A percentile compares a stretch with the other conserved stretches of the same genome.
phyloP scores from a whole-genome alignment of 2,113 vertebrate genomes.

The Regulus satrapa region DNA sequence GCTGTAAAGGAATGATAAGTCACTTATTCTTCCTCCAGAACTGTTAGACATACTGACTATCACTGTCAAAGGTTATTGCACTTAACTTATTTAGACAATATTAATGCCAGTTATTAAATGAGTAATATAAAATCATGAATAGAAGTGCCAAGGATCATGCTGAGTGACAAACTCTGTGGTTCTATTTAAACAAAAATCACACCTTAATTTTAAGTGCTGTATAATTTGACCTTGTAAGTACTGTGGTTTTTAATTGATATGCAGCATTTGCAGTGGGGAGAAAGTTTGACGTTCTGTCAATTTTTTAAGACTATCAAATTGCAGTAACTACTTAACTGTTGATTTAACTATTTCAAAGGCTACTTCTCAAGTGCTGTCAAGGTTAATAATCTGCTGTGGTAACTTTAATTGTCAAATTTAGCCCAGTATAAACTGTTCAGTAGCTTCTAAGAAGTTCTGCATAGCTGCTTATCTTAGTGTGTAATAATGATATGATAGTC shows the following conservation, averaged over 20 bases:
- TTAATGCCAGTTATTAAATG: neutral
- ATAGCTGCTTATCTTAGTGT: neutral
- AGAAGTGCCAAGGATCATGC: neutral
- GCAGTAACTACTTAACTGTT: neutral
- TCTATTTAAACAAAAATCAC: neutral
- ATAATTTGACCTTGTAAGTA: neutral
- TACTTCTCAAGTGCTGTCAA: neutral
- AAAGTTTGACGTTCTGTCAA: neutral
- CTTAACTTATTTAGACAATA: neutral
- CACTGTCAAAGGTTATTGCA: neutral
- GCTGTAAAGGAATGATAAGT: neutral
- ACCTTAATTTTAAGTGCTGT: neutral
- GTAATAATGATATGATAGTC: neutral
- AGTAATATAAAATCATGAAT: neutral
- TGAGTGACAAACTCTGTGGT: neutral
- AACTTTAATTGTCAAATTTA: neutral
- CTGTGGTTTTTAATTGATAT: neutral
- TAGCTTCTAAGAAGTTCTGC: neutral
- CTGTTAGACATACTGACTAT: neutral
- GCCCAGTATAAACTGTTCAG: neutral
- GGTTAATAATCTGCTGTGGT: neutral
- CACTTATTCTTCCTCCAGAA: neutral
- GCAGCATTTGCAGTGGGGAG: neutral
- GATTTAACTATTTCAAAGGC: neutral
- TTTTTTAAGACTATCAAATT: neutral